Evolutionary conservation across 2,888 invertebrate species (phyloP), one percentile per base, ranked within the genome.

Genomic region (Scelioninae gen. 2): DNA sequence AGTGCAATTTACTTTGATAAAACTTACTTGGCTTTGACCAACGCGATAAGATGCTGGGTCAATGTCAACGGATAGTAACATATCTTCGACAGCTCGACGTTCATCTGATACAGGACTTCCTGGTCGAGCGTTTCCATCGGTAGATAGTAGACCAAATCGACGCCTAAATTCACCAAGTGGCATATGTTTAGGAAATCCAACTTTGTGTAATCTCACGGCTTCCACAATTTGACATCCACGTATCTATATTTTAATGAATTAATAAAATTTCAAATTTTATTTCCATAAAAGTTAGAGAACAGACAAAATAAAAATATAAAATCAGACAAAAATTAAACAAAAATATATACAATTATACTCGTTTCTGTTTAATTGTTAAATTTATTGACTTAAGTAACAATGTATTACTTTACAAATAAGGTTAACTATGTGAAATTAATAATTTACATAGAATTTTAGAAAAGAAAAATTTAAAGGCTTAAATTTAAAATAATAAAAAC

Each of bases 111-210:
- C 79, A 0, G 86, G 86, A 78, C 86, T 86, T 73, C 86, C 87
- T 9, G 87, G 84, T 7, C 87, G 83, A 35, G 85, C 82, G 58
- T 84, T 84, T 33, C 85, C 84, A 18, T 87, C 87, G 45, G 78
- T 85, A 0, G 89, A 88, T 67, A 92, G 80, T 15, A 92, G 87
- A 57, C 92, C 90, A 85, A 94, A 95, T 84, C 96, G 91, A 79
- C 96, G 90, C 63, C 94, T 90, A 83, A 98, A 97, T 85, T 97
- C 97, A 10, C 92, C 90, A 69, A 96, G 90, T 69, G 93, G 94
- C 90, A 97, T 91, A 81, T 93, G 93, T 83, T 96, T 96, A 0
- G 98, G 97, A 87, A 94, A 98, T 18, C 97, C 97, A 86, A 96
- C 94, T 82, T 97, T 95, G 88, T 96, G 93, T 70, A 97, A 88